Percentiles rank a stretch among this genome's conserved stretches.
These are phyloP conservation scores for Meteorus cinctellus DNA, from an alignment of 2,888 invertebrate genomes.

Conservation along the genomic window DNA sequence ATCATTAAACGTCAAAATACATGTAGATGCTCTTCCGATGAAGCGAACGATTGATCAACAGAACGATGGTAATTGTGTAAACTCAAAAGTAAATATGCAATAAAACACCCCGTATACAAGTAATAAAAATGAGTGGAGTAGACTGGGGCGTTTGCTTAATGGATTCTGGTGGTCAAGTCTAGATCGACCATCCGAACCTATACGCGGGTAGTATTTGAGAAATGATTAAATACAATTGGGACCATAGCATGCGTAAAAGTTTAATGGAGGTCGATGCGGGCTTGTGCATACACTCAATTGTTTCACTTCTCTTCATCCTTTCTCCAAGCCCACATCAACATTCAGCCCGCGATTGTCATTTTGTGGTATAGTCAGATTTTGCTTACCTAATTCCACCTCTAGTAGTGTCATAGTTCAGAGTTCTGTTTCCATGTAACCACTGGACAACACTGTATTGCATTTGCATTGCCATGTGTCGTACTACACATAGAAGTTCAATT, in stretches of 20 bases:
- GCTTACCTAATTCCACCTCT: slow-evolving; percentile 80
- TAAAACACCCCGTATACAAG: no score
- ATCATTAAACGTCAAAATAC: no score
- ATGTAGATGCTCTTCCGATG: no score
- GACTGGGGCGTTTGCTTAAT: no score
- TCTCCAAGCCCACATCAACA: not conserved
- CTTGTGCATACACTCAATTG: not conserved
- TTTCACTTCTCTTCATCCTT: not conserved
- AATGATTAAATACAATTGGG: slow-evolving; percentile 14
- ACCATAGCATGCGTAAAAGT: slow-evolving; percentile 5
- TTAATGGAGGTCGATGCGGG: slow-evolving; percentile 11
- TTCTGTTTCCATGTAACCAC: slow-evolving; percentile 80
- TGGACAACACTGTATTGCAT: slow-evolving; percentile 76
- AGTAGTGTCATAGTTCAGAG: slow-evolving; percentile 80
- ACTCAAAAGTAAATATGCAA: no score
- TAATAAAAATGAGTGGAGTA: no score
- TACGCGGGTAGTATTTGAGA: slow-evolving; percentile 7
- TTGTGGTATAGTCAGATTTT: slow-evolving; percentile 41
- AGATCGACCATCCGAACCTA: not conserved
- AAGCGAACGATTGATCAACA: no score
- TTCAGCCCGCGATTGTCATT: slow-evolving; percentile 24
- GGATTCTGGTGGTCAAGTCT: not conserved
- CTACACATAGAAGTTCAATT: slow-evolving; percentile 79
- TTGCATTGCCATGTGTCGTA: slow-evolving; percentile 75
- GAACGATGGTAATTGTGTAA: no score